Evolutionary conservation across 2,113 vertebrate genomes (phyloP), one percentile per base, ranked within the genome.

Genomic region (Stegostoma tigrinum): DNA sequence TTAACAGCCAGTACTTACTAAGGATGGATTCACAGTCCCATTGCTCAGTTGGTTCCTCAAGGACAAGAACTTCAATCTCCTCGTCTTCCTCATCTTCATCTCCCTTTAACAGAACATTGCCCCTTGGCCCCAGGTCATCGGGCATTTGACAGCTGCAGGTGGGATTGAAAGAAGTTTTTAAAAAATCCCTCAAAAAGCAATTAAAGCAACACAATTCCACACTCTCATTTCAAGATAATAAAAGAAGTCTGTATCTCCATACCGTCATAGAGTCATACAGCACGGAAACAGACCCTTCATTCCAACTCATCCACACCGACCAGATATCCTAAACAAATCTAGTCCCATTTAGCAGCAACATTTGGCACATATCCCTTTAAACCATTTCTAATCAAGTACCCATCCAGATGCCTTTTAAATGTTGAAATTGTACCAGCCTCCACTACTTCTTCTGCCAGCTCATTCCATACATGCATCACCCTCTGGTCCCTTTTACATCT

Each of bases 11-110:
- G 96, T 30, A 98, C 99, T 98, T 96, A 99, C 99, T 99, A 97
- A 99, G 98, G 96, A 99, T 98, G 80, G 98, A 99, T 96, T 99
- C 98, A 75, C 99, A 99, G 96, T 99, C 99, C 99, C 99, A 99
- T 96, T 99, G 99, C 96, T 99, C 98, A 34, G 97, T 97, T 15
- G 97, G 96, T 96, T 97, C 97, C 96, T 98, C 97, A 3, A 98
- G 93, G 86, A 99, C 97, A 45, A 99, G 93, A 0, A 97, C 97
- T 93, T 98, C 97, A 96, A 97, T 97, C 96, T 98, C 98, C 96
- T 98, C 98, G 0, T 98, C 97, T 30, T 97, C 97, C 3, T 98
- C 98, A 0, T 98, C 97, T 24, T 98, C 98, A 96, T 98, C 55
- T 61, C 55, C 98, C 85, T 97, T 97, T 61, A 97, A 0, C 0